Evolutionary conservation across 2,888 invertebrate species (phyloP).

Genomic region (Quadroppia sp.): DNA sequence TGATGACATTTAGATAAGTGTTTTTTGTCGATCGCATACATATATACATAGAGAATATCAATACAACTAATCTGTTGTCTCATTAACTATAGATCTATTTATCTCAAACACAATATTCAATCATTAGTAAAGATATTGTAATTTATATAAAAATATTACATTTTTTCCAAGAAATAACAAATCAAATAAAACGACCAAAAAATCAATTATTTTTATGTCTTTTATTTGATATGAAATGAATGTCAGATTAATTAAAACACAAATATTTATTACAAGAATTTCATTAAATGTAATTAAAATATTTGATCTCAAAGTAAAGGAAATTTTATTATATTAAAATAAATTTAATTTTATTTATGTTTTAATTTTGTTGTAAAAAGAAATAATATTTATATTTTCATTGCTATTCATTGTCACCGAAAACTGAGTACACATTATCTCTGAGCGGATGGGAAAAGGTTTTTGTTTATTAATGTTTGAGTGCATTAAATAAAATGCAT

Average conservation of each 20-base stretch:
- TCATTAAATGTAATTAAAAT: neutral
- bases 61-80: constrained; percentile 1
- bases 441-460: neutral
- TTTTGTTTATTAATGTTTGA: constrained; percentile 35
- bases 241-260: neutral
- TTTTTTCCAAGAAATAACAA: too few species aligned
- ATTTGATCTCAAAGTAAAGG: too few species aligned
- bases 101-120: constrained; percentile 4
- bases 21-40: constrained; percentile 1
- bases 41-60: neutral
- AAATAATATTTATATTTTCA: neutral
- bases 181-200: neutral
- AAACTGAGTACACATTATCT: constrained; percentile 13
- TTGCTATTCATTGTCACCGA: constrained; percentile 3
- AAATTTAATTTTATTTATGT: too few species aligned
- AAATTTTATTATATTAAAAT: too few species aligned
- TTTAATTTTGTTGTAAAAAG: neutral
- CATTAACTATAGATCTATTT: neutral
- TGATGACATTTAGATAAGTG: constrained; percentile 21
- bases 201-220: neutral
- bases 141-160: neutral
- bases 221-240: neutral
- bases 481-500: constrained; percentile 29
- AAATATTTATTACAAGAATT: neutral
- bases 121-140: neutral